Conservation (phyloP, 2,888 invertebrate species). For the Miltochrista miniata region DNA sequence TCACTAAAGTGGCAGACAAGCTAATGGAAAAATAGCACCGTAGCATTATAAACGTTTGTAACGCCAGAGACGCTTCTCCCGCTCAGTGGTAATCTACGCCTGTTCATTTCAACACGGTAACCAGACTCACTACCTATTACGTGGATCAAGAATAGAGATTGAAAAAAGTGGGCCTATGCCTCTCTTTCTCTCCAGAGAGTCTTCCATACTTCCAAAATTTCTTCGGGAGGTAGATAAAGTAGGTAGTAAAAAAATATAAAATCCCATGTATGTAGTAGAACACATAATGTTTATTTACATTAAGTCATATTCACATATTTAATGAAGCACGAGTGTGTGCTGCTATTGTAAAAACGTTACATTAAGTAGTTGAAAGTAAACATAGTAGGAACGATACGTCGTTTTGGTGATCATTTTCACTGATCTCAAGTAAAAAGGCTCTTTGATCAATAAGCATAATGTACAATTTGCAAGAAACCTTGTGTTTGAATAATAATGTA, state of each 20-base stretch:
- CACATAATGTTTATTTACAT: slow-evolving; percentile 81
- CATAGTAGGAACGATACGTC: slow-evolving; percentile 45
- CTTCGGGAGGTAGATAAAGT: too few relatives aligned
- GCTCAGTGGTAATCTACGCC: too few relatives aligned
- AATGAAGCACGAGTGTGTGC: slow-evolving; percentile 25
- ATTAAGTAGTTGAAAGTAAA: slow-evolving; percentile 26
- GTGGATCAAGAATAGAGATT: too few relatives aligned
- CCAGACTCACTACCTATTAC: too few relatives aligned
- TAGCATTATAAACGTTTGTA: too few relatives aligned
- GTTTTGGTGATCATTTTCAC: slow-evolving; percentile 19
- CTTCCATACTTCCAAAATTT: too few relatives aligned
- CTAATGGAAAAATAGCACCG: too few relatives aligned
- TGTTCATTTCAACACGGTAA: too few relatives aligned
- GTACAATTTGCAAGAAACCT: neutral
- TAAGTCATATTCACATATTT: slow-evolving; percentile 70
- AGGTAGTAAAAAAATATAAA: slow-evolving; percentile 20
- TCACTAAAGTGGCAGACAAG: too few relatives aligned
- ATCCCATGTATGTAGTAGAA: slow-evolving; percentile 46
- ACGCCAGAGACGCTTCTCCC: too few relatives aligned
- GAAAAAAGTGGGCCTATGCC: too few relatives aligned
- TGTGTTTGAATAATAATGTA: neutral
- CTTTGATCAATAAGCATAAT: neutral
- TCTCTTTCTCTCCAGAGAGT: too few relatives aligned
- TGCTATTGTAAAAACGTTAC: slow-evolving; percentile 24
- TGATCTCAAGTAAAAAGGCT: slow-evolving; percentile 3